Evolutionary conservation across 2,113 vertebrate species (phyloP).

Genomic region (sheep (Ovis aries)): DNA sequence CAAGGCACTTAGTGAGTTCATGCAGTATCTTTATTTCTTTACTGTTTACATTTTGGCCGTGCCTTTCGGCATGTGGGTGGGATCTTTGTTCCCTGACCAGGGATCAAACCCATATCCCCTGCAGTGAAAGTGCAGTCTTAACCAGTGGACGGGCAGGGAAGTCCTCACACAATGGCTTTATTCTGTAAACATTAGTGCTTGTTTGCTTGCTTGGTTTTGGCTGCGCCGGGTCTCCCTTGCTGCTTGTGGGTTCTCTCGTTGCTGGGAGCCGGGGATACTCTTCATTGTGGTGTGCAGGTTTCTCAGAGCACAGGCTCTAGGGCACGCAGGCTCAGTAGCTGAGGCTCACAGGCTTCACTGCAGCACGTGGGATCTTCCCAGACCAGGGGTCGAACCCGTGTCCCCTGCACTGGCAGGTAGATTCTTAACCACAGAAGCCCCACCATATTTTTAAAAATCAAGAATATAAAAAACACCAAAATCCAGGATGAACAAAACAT

Average conservation of each 20-base stretch:
- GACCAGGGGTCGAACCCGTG: not conserved
- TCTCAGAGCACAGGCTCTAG: not conserved
- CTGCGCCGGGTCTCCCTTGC: accelerated
- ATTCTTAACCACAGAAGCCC: not conserved
- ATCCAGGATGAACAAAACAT: not conserved
- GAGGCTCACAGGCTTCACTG: not conserved
- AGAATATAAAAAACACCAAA: not conserved
- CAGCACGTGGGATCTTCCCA: not conserved
- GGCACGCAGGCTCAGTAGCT: not conserved
- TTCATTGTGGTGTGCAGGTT: not conserved
- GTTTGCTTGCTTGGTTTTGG: not conserved
- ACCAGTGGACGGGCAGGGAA: not conserved
- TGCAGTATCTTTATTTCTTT: not conserved
- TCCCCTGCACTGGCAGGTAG: not conserved
- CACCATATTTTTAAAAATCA: not conserved
- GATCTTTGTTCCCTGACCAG: not conserved
- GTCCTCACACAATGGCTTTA: not conserved
- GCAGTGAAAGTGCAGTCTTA: not conserved
- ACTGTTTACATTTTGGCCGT: not conserved
- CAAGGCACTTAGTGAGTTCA: not conserved
- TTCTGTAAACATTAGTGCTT: not conserved
- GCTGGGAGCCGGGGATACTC: not conserved
- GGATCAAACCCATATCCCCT: not conserved
- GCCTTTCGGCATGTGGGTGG: not conserved
- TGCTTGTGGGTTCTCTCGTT: not conserved